Conservation (phyloP, 2,113 vertebrate genomes). For the Pipa parva region DNA sequence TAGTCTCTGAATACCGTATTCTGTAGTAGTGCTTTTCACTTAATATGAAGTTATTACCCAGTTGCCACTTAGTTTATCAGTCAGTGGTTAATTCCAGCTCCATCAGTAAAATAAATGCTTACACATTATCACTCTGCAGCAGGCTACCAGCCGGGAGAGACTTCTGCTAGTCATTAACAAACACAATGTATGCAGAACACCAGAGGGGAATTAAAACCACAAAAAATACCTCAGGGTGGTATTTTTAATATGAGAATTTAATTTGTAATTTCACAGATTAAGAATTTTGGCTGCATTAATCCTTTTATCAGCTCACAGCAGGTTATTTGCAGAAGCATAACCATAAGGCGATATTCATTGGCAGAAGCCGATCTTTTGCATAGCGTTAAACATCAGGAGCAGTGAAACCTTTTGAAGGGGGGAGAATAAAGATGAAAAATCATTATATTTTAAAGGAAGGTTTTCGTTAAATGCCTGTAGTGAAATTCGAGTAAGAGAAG, state of each 20-base stretch:
- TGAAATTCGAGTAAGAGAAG: conserved; percentile 70
- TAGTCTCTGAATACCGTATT: conserved; percentile 61
- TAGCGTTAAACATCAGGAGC: conserved; percentile 76
- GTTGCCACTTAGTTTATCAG: conserved; percentile 79
- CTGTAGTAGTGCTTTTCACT: conserved; percentile 65
- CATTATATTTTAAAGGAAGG: conserved; percentile 77
- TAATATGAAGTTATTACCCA: conserved; percentile 79
- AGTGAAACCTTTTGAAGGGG: conserved; percentile 78
- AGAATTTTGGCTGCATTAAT: conserved; percentile 91
- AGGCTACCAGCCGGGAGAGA: conserved; percentile 70
- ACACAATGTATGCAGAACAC: conserved; percentile 81
- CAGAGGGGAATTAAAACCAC: conserved; percentile 82
- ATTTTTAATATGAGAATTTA: conserved; percentile 90
- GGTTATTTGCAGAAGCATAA: conserved; percentile 85
- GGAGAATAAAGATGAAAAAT: conserved; percentile 80
- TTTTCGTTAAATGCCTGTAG: conserved; percentile 73
- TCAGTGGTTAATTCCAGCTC: conserved; percentile 72
- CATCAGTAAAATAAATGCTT: conserved; percentile 70
- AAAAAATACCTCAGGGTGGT: conserved; percentile 85
- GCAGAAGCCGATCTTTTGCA: conserved; percentile 76
- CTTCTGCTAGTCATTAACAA: conserved; percentile 76
- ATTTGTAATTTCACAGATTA: conserved; percentile 93
- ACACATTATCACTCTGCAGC: conserved; percentile 75
- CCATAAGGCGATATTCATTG: conserved; percentile 79
- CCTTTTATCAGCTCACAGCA: conserved; percentile 97